Percentiles rank a stretch among this genome's conserved stretches.
Evolutionary conservation across 2,797 vertebrate species (phyloP).

Genomic region (Eospalax fontanierii): DNA sequence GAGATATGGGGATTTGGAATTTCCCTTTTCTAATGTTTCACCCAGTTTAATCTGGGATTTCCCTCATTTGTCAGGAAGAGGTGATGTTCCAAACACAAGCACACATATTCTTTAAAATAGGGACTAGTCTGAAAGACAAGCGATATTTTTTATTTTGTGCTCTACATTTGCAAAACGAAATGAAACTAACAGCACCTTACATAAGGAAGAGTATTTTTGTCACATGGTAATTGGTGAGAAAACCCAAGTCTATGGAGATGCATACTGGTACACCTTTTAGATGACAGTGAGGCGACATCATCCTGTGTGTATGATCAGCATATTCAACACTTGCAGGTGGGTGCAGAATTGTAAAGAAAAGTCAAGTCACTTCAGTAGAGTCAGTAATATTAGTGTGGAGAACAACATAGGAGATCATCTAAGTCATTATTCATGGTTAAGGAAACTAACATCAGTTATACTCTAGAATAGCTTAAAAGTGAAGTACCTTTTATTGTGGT

Average conservation of each 20-base stretch:
- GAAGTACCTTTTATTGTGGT: background rate
- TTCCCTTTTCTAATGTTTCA: background rate
- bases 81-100: background rate
- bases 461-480: background rate
- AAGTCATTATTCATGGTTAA: background rate
- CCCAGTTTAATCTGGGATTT: slow-evolving; percentile 30
- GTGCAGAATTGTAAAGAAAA: background rate
- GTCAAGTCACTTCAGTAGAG: background rate
- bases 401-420: background rate
- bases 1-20: slow-evolving; percentile 20
- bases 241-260: background rate
- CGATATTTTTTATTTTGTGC: background rate
- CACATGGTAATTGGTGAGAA: background rate
- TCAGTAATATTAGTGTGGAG: background rate
- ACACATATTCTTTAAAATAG: slow-evolving; percentile 19
- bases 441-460: background rate
- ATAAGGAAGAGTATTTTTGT: background rate
- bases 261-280: background rate
- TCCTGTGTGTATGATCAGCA: background rate
- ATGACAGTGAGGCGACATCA: background rate
- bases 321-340: background rate
- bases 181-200: background rate
- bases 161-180: slow-evolving; percentile 12
- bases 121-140: slow-evolving; percentile 49
- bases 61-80: slow-evolving; percentile 24